Percentiles rank a stretch among this genome's conserved stretches.
phyloP scores from a whole-genome alignment of 2,113 vertebrate species.

The Lathamus discolor region DNA sequence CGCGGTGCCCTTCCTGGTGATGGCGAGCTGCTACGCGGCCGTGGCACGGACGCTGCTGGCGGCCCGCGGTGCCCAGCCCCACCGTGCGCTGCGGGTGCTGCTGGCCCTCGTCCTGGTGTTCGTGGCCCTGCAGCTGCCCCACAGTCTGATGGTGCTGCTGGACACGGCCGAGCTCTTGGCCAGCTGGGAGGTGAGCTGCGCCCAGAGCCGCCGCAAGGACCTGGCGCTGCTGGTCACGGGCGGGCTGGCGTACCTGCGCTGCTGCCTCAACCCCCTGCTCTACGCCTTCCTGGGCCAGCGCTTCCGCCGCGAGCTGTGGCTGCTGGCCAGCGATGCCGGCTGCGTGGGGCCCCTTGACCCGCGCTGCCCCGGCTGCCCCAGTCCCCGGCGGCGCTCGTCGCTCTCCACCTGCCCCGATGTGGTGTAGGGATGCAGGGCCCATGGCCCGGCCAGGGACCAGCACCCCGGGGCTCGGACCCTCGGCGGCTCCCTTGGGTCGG shows the following conservation, averaged over 20 bases:
- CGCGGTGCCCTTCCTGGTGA: conserved; percentile 80
- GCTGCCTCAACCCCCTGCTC: conserved; percentile 91
- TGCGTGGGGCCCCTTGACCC: background rate
- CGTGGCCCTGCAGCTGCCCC: conserved; percentile 86
- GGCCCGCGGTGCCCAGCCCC: conserved; percentile 72
- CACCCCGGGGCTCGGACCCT: background rate
- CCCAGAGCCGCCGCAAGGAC: conserved; percentile 68
- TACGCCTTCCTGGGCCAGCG: conserved; percentile 89
- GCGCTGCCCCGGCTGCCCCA: background rate
- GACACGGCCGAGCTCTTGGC: conserved; percentile 72
- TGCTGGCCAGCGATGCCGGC: conserved; percentile 62
- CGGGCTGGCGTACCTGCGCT: conserved; percentile 86
- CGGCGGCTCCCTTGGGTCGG: background rate
- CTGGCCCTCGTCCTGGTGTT: conserved; percentile 86
- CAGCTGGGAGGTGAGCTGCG: conserved; percentile 69
- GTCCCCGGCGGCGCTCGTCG: background rate
- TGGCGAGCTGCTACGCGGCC: conserved; percentile 82
- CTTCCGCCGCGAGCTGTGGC: conserved; percentile 84
- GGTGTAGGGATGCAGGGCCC: background rate
- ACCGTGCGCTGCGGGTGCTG: conserved; percentile 85
- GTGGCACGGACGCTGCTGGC: conserved; percentile 80
- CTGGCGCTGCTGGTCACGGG: conserved; percentile 82
- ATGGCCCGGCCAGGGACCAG: fast-evolving
- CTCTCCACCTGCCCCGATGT: background rate
- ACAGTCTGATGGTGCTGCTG: conserved; percentile 81